Evolutionary conservation across 2,888 invertebrate species (phyloP), one percentile per base, ranked within the genome.

Genomic region (Neria commutata): DNA sequence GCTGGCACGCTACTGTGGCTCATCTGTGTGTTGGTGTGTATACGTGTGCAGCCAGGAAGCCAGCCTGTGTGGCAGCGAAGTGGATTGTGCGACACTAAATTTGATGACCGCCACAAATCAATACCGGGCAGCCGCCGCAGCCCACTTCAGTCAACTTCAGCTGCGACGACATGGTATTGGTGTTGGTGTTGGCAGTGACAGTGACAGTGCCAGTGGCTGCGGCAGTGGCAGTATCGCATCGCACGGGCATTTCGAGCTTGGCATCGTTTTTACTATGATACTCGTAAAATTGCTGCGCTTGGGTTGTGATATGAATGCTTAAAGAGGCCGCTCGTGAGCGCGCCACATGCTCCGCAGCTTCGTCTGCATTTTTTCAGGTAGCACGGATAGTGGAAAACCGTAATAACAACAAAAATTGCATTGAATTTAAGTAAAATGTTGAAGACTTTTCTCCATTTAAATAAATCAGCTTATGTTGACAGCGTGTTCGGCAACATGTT

Each of bases 281-380:
- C 19, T 42, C 21, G 17, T 42, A 42, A 42, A 37, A 42, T 42
- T 19, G 42, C 42, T 19, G 42, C 6, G 42, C 42, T 14, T 17
- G 19, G 19, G 14, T 14, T 42, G 42, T 42, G 42, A 42, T 42
- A 19, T 42, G 42, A 42, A 42, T 42, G 17, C n/a, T 19, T 42
- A 42, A n/a, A n/a, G n/a, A n/a, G n/a, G n/a, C n/a, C n/a, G n/a
- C n/a, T n/a, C n/a, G n/a, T n/a, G n/a, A n/a, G n/a, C n/a, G n/a
- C n/a, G n/a, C n/a, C n/a, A n/a, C n/a, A n/a, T n/a, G n/a, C n/a
- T n/a, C n/a, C n/a, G n/a, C n/a, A n/a, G n/a, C n/a, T n/a, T n/a
- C n/a, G n/a, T n/a, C n/a, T n/a, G 74, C 73, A 71, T 71, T 64
- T 73, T 60, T 73, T 74, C 68, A 58, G 71, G 71, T 52, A 26